Conservation (phyloP, 2,113 vertebrate genomes). For the Okapia johnstoni region DNA sequence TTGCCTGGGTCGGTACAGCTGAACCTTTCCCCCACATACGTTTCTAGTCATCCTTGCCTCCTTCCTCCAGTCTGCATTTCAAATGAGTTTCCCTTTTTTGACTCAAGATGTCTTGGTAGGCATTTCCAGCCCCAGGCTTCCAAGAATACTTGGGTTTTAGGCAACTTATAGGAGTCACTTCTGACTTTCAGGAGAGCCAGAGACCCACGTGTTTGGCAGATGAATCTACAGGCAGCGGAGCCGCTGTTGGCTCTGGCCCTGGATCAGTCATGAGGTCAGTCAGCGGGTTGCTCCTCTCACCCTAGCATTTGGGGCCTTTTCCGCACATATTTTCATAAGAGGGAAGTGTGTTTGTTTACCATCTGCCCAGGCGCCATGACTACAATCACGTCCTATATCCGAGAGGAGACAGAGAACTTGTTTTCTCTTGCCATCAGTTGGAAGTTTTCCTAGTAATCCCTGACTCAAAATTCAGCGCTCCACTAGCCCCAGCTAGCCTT, state of each 20-base stretch:
- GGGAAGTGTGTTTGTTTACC: conserved; percentile 36
- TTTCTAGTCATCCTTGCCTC: not conserved
- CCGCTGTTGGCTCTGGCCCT: not conserved
- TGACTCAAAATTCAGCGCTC: not conserved
- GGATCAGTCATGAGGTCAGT: not conserved
- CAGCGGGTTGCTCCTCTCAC: not conserved
- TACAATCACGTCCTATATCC: not conserved
- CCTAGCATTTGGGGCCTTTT: not conserved
- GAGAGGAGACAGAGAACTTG: not conserved
- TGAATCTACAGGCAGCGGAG: not conserved
- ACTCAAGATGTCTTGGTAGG: not conserved
- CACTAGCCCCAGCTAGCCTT: not conserved
- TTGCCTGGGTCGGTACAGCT: not conserved
- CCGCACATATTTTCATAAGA: not conserved
- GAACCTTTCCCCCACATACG: not conserved
- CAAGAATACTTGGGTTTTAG: not conserved
- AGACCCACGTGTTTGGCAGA: not conserved
- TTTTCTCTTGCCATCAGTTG: conserved; percentile 16
- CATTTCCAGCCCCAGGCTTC: not conserved
- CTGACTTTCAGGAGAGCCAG: not conserved
- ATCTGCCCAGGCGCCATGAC: conserved; percentile 14
- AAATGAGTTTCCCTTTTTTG: not conserved
- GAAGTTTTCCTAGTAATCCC: conserved; percentile 1
- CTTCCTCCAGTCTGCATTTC: not conserved
- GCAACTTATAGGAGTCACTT: not conserved